A percentile compares a stretch with the other conserved stretches of the same genome.
These are phyloP conservation scores for Phyllotreta cruciferae DNA, from an alignment of 2,888 invertebrate species.

Conservation along the genomic window DNA sequence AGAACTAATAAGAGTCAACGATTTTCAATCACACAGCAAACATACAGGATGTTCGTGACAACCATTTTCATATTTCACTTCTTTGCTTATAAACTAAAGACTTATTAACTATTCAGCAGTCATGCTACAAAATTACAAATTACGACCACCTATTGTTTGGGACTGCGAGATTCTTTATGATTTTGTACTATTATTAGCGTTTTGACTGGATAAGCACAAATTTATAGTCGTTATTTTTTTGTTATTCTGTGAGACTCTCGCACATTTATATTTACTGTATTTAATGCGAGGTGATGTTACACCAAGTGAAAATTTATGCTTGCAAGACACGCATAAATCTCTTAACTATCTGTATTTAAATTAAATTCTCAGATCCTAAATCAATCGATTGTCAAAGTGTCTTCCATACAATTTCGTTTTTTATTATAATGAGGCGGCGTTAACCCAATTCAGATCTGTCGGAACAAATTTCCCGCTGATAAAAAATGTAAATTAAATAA, in stretches of 20 bases:
- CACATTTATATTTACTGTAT: constrained; percentile 18
- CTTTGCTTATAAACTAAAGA: constrained; percentile 29
- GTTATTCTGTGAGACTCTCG: constrained; percentile 17
- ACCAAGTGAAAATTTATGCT: too few relatives aligned
- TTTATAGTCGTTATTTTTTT: constrained; percentile 1
- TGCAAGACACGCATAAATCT: too few relatives aligned
- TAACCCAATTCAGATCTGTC: too few relatives aligned
- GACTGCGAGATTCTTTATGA: constrained; percentile 24
- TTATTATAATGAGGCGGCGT: too few relatives aligned
- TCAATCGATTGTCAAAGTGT: too few relatives aligned
- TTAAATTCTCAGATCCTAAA: too few relatives aligned
- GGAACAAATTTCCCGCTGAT: too few relatives aligned
- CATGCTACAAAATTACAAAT: constrained; percentile 30
- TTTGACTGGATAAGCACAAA: constrained; percentile 11
- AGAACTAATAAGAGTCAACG: constrained; percentile 11
- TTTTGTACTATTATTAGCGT: constrained; percentile 26
- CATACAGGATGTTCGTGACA: constrained; percentile 38
- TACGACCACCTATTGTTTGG: constrained; percentile 36
- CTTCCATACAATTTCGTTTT: too few relatives aligned
- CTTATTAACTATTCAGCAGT: constrained; percentile 34
- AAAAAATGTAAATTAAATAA: too few relatives aligned
- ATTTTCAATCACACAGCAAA: constrained; percentile 11
- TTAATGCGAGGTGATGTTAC: constrained; percentile 9
- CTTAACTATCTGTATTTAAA: too few relatives aligned
- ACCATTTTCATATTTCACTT: constrained; percentile 36